These are phyloP conservation scores for Metaphire vulgaris DNA, from an alignment of 1,140 invertebrate genomes.

Conservation along the genomic window DNA sequence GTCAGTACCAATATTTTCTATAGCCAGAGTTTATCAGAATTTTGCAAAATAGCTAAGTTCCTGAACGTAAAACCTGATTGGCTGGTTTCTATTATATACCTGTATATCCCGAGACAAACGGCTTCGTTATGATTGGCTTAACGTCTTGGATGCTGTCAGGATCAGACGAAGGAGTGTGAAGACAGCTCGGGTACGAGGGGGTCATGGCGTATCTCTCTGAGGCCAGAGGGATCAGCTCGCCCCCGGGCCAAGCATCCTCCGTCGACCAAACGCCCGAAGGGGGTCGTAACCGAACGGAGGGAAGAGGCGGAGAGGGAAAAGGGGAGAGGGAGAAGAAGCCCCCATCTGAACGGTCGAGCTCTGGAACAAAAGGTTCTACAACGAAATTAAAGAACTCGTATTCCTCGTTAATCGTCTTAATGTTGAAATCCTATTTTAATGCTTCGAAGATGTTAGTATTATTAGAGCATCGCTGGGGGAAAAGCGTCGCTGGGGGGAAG, in stretches of 20 bases:
- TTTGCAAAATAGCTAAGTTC: no score
- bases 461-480: no score
- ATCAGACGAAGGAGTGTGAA: neutral
- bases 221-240: neutral
- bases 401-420: no score
- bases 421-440: no score
- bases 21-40: no score
- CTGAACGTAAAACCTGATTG: no score
- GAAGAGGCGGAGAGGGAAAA: neutral
- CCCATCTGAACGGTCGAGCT: neutral
- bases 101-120: neutral
- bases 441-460: no score
- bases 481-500: no score
- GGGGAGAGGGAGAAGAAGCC: neutral
- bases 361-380: neutral
- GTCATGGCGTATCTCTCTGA: neutral
- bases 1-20: no score
- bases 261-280: neutral
- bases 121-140: neutral
- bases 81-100: no score
- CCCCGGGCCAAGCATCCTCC: neutral
- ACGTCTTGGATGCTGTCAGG: neutral
- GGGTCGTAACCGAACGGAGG: no score
- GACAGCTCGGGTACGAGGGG: neutral
- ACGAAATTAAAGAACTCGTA: no score